phyloP scores from a whole-genome alignment of 2,888 invertebrate species.

The Scaptodrosophila latifasciaeformis region DNA sequence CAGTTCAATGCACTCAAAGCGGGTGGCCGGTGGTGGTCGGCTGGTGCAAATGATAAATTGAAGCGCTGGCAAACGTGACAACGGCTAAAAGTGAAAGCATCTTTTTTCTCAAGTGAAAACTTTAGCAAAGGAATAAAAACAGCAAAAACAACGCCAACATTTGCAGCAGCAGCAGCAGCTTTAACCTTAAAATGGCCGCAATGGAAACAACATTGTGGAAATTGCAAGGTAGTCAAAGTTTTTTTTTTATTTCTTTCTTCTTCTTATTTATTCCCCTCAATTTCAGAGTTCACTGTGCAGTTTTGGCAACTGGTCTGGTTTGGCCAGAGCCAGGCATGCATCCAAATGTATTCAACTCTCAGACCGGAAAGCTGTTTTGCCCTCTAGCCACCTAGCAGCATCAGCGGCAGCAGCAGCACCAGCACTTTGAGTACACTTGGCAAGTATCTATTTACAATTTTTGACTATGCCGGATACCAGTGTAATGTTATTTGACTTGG shows the following conservation, averaged over 20 bases:
- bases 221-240: constrained; percentile 8
- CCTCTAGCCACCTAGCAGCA: too few relatives aligned
- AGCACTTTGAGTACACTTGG: too few relatives aligned
- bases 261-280: too few relatives aligned
- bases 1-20: constrained; percentile 49
- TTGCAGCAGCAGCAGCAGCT: constrained; percentile 14
- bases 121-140: constrained; percentile 31
- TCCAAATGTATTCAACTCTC: too few relatives aligned
- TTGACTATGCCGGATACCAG: neutral
- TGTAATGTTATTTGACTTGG: too few relatives aligned
- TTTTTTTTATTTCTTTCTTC: neutral
- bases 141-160: neutral
- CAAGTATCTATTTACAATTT: neutral
- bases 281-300: constrained; percentile 47
- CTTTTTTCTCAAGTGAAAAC: constrained; percentile 36
- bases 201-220: constrained; percentile 29
- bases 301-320: constrained; percentile 28
- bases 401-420: too few relatives aligned
- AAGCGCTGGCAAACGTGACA: constrained; percentile 60
- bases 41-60: constrained; percentile 61
- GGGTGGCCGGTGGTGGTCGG: constrained; percentile 16
- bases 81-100: constrained; percentile 64
- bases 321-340: constrained; percentile 24
- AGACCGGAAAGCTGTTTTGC: too few relatives aligned
- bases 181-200: constrained; percentile 32